A percentile compares a stretch with the other conserved stretches of the same genome.
phyloP scores from a whole-genome alignment of 2,113 vertebrate species.

The Melanerpes formicivorus region DNA sequence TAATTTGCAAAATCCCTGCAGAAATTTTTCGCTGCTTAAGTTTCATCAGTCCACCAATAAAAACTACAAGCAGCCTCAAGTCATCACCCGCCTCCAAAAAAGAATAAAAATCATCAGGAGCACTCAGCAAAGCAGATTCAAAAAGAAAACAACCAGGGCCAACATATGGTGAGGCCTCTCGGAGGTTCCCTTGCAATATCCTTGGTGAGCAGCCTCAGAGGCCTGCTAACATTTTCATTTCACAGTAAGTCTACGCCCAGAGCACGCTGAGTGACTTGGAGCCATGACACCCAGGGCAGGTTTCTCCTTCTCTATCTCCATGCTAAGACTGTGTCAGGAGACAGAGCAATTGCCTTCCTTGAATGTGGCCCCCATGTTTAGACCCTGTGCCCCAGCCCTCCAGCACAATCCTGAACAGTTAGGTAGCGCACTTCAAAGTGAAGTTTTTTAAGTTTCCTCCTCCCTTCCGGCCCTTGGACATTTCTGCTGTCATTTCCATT shows the following conservation, averaged over 20 bases:
- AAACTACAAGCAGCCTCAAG: background rate
- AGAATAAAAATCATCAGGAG: background rate
- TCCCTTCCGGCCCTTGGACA: background rate
- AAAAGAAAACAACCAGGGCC: background rate
- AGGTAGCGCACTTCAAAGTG: background rate
- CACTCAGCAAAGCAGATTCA: background rate
- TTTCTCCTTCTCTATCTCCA: background rate
- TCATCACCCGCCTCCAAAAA: too few species aligned
- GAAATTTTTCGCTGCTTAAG: background rate
- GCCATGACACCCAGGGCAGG: background rate
- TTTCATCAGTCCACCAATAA: background rate
- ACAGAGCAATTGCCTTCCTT: background rate
- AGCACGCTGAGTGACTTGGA: background rate
- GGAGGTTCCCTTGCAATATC: background rate
- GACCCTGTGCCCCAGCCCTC: background rate
- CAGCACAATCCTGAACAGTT: conserved; percentile 12
- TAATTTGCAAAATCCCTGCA: background rate
- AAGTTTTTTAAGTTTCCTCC: background rate
- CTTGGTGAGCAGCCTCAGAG: background rate
- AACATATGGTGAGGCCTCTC: background rate
- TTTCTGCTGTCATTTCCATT: conserved; percentile 51
- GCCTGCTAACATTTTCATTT: background rate
- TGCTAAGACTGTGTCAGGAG: background rate
- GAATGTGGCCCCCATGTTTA: fast-evolving
- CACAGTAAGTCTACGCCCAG: background rate